Evolutionary conservation across 2,888 invertebrate species (phyloP).

Genomic region (Caenorhabditis angaria): DNA sequence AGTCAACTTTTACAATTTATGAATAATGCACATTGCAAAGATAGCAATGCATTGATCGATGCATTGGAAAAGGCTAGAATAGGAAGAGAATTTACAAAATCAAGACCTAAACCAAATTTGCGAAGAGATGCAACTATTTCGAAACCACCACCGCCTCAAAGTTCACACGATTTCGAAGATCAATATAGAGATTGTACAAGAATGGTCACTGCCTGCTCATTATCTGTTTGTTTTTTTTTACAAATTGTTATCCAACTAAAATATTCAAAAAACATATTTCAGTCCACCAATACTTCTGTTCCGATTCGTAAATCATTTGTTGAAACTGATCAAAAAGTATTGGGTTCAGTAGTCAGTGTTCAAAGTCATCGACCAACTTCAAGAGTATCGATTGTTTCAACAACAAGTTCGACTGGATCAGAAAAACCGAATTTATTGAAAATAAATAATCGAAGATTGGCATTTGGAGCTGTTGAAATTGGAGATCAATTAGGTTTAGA

Average conservation of each 20-base stretch:
- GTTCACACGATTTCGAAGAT: not conserved
- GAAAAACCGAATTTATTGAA: not conserved
- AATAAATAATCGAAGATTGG: constrained; percentile 1
- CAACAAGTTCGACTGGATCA: not conserved
- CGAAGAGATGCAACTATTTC: not conserved
- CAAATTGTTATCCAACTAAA: not conserved
- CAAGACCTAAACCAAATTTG: not conserved
- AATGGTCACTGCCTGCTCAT: not conserved
- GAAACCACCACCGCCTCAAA: not conserved
- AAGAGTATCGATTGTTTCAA: not conserved
- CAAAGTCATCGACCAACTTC: not conserved
- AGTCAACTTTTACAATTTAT: not conserved
- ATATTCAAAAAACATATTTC: not conserved
- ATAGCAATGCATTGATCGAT: not conserved
- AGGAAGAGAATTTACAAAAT: not conserved
- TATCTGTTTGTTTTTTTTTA: not conserved
- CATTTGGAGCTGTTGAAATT: constrained; percentile 10
- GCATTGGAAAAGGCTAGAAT: constrained; percentile 1
- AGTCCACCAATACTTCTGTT: not conserved
- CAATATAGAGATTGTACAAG: not conserved
- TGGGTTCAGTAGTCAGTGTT: not conserved
- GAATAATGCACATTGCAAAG: not conserved
- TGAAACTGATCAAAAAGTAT: not conserved
- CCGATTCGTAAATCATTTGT: not conserved
- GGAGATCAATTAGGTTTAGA: constrained; percentile 6